These are phyloP conservation scores for Caranx ignobilis DNA, from an alignment of 2,113 vertebrate species.

Conservation along the genomic window DNA sequence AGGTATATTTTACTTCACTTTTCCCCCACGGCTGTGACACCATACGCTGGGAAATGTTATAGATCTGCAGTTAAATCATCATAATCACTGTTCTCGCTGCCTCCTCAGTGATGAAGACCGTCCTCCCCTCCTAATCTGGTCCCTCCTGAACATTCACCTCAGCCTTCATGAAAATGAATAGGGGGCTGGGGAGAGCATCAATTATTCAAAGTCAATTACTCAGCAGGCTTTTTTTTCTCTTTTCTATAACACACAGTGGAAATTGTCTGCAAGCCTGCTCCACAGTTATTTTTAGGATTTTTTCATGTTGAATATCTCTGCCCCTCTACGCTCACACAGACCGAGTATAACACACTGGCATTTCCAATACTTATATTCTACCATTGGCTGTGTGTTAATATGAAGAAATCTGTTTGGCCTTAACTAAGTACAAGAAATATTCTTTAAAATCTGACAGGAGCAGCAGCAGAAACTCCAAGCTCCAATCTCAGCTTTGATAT, in stretches of 20 bases:
- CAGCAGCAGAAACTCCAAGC: slow-evolving; percentile 6
- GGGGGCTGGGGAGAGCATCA: slow-evolving; percentile 43
- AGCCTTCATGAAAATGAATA: slow-evolving; percentile 46
- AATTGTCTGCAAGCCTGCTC: slow-evolving; percentile 18
- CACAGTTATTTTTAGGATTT: slow-evolving; percentile 52
- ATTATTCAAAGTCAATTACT: slow-evolving; percentile 79
- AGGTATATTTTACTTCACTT: neutral
- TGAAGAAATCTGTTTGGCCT: neutral
- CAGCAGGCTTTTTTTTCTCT: slow-evolving; percentile 42
- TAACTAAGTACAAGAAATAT: neutral
- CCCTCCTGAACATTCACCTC: slow-evolving; percentile 17
- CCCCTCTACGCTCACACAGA: neutral
- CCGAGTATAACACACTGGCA: neutral
- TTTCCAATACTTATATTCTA: neutral
- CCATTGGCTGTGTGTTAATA: neutral
- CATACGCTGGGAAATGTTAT: neutral
- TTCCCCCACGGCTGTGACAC: neutral
- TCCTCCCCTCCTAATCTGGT: slow-evolving; percentile 12
- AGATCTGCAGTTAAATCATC: slow-evolving; percentile 10
- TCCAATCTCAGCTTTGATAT: slow-evolving; percentile 13
- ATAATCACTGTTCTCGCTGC: neutral
- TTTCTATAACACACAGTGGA: slow-evolving; percentile 26
- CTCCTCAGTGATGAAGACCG: slow-evolving; percentile 26
- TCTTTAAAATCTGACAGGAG: slow-evolving; percentile 12
- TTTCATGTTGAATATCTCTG: slow-evolving; percentile 20